Conservation (phyloP, 2,113 vertebrate species). For the Laticauda colubrina region DNA sequence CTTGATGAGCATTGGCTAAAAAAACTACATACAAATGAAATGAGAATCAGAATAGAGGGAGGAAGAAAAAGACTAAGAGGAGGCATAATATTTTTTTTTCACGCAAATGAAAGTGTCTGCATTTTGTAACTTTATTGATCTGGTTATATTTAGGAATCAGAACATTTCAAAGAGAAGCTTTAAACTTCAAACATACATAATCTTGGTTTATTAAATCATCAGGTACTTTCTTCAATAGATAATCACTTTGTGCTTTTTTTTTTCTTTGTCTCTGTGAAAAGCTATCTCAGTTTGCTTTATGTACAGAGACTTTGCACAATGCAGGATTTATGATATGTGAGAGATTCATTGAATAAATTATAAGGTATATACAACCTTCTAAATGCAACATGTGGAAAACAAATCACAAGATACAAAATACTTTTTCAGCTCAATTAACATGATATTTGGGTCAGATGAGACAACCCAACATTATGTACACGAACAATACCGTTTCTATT, state of each 20-base stretch:
- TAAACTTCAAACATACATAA: slow-evolving; percentile 19
- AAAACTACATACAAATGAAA: slow-evolving; percentile 23
- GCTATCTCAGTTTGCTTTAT: slow-evolving; percentile 19
- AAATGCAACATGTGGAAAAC: not conserved
- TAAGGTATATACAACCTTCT: not conserved
- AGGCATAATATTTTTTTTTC: slow-evolving; percentile 3
- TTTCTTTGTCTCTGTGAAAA: slow-evolving; percentile 4
- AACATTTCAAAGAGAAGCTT: slow-evolving; percentile 19
- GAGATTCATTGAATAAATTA: not conserved
- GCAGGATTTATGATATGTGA: slow-evolving; percentile 5
- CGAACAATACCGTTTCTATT: not conserved
- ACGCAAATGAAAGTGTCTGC: not conserved
- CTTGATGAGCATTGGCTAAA: slow-evolving; percentile 49
- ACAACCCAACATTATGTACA: not conserved
- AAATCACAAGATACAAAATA: not conserved
- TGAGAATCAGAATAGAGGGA: not conserved
- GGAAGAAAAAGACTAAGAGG: not conserved
- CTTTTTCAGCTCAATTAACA: slow-evolving; percentile 16
- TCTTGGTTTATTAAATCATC: slow-evolving; percentile 31
- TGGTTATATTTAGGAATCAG: slow-evolving; percentile 14
- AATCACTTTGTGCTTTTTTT: not conserved
- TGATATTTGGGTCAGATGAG: not conserved
- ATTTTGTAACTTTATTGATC: slow-evolving; percentile 37
- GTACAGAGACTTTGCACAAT: not conserved
- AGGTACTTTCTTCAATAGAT: slow-evolving; percentile 12